phyloP scores from a whole-genome alignment of 35 echinoderm and acorn worm genomes.

The Apostichopus parvimensis region DNA sequence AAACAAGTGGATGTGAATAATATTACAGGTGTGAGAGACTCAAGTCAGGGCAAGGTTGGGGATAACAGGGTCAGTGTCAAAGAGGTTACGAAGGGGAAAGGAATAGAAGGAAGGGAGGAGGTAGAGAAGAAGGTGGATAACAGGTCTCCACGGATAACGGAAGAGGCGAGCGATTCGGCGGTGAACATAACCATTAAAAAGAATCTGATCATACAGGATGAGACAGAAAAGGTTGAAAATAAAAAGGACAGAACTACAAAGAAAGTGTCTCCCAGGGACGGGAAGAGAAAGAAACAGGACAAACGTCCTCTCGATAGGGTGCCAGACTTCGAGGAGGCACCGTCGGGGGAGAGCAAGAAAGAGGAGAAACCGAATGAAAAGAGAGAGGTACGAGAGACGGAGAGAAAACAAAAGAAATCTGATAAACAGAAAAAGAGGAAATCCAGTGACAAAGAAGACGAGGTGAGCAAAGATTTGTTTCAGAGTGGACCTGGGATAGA shows the following conservation, averaged over 20 bases:
- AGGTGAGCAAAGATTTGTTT: background rate
- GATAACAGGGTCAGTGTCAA: conserved; percentile 45
- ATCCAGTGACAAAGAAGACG: background rate
- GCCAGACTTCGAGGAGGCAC: background rate
- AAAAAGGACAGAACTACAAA: conserved; percentile 50
- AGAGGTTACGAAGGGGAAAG: conserved; percentile 45
- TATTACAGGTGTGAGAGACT: background rate
- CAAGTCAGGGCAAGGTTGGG: conserved; percentile 43
- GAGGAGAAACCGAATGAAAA: conserved; percentile 19
- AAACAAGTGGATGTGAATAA: background rate
- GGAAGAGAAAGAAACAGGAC: background rate
- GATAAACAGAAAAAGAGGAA: conserved; percentile 53
- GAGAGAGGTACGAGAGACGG: background rate
- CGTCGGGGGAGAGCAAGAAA: conserved; percentile 4
- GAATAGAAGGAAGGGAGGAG: background rate
- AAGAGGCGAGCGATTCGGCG: conserved; percentile 29
- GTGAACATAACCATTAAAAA: conserved; percentile 30
- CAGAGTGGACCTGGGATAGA: background rate
- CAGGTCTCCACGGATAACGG: background rate
- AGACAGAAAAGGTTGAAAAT: conserved; percentile 52
- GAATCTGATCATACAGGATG: conserved; percentile 58
- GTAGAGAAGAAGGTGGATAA: conserved; percentile 28
- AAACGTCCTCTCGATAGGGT: background rate
- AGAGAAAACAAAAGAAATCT: conserved; percentile 25
- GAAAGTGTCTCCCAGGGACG: background rate